Evolutionary conservation across 2,797 vertebrate species (phyloP), one percentile per base, ranked within the genome.

Genomic region (Brachyalestes nurse): DNA sequence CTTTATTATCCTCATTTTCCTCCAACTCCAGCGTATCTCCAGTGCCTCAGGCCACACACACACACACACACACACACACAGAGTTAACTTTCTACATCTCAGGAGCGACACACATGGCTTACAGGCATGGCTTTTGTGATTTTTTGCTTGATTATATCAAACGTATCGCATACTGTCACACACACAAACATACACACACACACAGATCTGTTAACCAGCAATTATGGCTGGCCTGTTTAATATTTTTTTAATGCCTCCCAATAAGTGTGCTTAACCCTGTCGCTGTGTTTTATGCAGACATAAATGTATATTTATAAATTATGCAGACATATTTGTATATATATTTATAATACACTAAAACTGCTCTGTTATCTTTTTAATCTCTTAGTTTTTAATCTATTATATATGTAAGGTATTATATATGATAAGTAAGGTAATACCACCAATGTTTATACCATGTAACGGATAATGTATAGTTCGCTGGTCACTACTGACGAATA

Each of bases 201-300:
- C 25, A 62, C 78, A 71, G 21, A 61, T 47, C 88, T 88, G 89
- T 92, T 92, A 93, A 91, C 89, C 72, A 83, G 85, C 88, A 91
- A 91, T 91, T 88, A 82, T 86, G 84, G 84, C 85, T 81, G 82
- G 87, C 88, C 73, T 72, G 60, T 62, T 76, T 82, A 85, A 85
- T 74, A 76, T 62, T 72, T 77, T 74, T 72, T 58, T 75, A 82
- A 85, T 75, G 72, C 79, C 72, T 66, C 73, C 77, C 79, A 82
- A 84, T 82, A 84, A 4, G 40, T 42, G 40, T 42, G 40, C 8
- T 42, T 42, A 42, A n/a, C n/a, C 8, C 40, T 42, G 40, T 42
- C 4, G 40, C 55, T 7, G 25, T 47, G 55, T 38, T 21, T 58
- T 78, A 40, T 28, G 0, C 16, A 0, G 66, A 76, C 76, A 51